phyloP scores from a whole-genome alignment of 2,888 invertebrate genomes.

The Lepidocyrtoides sp. region DNA sequence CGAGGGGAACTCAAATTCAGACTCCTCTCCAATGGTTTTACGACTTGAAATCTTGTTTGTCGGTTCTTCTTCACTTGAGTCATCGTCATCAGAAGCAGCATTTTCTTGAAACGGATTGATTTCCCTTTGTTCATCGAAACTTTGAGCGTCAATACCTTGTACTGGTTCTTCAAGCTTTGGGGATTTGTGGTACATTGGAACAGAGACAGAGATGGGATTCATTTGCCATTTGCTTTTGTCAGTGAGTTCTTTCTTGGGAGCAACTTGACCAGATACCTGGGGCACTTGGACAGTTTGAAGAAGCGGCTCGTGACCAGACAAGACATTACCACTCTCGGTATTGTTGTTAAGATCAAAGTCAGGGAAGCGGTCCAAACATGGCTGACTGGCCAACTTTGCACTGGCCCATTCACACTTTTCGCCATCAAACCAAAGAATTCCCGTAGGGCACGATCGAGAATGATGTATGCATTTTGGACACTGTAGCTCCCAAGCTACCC shows the following conservation, averaged over 20 bases:
- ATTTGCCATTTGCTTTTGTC: constrained; percentile 62
- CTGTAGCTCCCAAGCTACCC: constrained; percentile 69
- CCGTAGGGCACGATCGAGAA: constrained; percentile 63
- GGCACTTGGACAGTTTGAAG: constrained; percentile 58
- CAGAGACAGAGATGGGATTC: not conserved
- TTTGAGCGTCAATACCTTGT: not conserved
- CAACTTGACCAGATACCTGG: not conserved
- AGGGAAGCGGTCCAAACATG: constrained; percentile 63
- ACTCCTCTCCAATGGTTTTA: not conserved
- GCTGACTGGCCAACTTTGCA: constrained; percentile 61
- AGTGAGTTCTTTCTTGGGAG: not conserved
- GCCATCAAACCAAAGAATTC: constrained; percentile 73
- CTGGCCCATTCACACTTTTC: constrained; percentile 77
- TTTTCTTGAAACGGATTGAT: not conserved
- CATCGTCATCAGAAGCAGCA: not conserved
- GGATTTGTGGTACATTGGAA: constrained; percentile 28
- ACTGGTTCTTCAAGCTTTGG: constrained; percentile 50
- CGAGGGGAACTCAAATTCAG: constrained; percentile 46
- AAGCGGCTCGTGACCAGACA: constrained; percentile 57
- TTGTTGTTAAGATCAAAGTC: not conserved
- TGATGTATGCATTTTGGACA: constrained; percentile 64
- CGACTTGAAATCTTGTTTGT: constrained; percentile 33
- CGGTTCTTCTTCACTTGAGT: not conserved
- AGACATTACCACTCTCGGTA: not conserved
- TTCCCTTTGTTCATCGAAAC: not conserved